Evolutionary conservation across 1,140 invertebrate genomes (phyloP), one percentile per base, ranked within the genome.

Genomic region (Thaumatotibia leucotreta): DNA sequence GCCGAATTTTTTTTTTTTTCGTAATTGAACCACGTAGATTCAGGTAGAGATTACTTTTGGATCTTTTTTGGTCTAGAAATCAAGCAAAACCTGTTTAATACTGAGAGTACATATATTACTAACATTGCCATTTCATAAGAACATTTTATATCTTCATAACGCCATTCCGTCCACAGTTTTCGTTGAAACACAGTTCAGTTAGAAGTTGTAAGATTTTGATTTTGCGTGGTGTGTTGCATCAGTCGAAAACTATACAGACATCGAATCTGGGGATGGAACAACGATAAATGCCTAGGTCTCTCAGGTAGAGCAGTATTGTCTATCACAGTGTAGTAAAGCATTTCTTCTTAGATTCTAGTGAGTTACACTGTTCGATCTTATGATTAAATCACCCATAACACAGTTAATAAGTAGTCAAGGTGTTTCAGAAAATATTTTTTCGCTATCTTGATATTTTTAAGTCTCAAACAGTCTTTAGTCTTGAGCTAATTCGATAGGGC

Each of bases 281-380:
- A 45, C 6, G 17, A 45, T 79, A 86, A 83, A 83, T 81, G 87
- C 78, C 80, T 83, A 82, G 83, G 87, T 83, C 77, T 82, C 84
- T 86, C 84, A 81, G 86, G 75, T 87, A 85, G 77, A 82, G 84
- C 80, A 83, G 79, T 83, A 84, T 88, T 86, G 83, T 86, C 82
- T 88, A 90, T 90, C 88, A 90, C 88, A 90, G 88, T 86, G 86
- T 83, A 80, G 76, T 90, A 88, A 88, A 88, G 86, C 86, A 89
- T 90, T 87, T 89, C 82, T 88, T 82, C 86, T 90, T 90, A 90
- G 83, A 88, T 88, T 82, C 88, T 90, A 89, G 84, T 89, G 88
- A 90, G 83, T 90, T 86, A 84, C 76, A 85, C 79, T 83, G 85
- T 84, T 80, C 84, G 86, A 88, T 89, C 82, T 90, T 90, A 90